Evolutionary conservation across 2,888 invertebrate genomes (phyloP), one percentile per base, ranked within the genome.

Genomic region (Girardia tigrina): DNA sequence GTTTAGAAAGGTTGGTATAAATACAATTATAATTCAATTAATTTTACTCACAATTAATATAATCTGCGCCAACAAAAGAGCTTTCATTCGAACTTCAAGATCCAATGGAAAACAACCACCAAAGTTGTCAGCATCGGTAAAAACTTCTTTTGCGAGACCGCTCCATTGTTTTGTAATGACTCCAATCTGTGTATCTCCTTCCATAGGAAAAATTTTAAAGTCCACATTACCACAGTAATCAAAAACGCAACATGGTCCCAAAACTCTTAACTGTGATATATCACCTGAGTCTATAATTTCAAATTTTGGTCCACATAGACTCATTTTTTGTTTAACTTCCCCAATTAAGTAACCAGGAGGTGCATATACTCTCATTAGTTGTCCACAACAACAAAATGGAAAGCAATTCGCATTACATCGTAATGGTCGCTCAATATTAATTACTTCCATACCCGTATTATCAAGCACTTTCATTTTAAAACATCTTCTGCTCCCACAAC

Each of bases 381-480:
- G 36, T 12, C 36, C 36, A 16, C 36, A 36, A 36, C 36, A 36
- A 36, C 36, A 92, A 84, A 92, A 92, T 0, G 92, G 92, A 80
- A 90, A 93, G 81, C 88, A 90, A 81, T 93, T 93, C 4, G 89
- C 88, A 79, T 16, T 36, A 36, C 91, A 92, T 1, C 90, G 89
- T 69, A 91, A 84, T 0, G 91, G 91, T 29, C 94, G 88, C 80
- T 89, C 86, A 78, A 94, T 86, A 82, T 91, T 90, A 79, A 94
- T 90, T 36, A 93, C 89, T 88, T 94, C 91, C 80, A 89, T 89
- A 78, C 88, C 88, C 79, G 87, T 88, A 83, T 89, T 89, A 83
- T 94, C 93, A 81, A 90, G 86, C 77, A 94, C 89, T 84, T 89
- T 90, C 88, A 94, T 90, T 80, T 91, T 90, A 82, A 92, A 93